Base-by-base conservation (phyloP, 2,113 vertebrate species). In the Pluvialis apricaria region DNA sequence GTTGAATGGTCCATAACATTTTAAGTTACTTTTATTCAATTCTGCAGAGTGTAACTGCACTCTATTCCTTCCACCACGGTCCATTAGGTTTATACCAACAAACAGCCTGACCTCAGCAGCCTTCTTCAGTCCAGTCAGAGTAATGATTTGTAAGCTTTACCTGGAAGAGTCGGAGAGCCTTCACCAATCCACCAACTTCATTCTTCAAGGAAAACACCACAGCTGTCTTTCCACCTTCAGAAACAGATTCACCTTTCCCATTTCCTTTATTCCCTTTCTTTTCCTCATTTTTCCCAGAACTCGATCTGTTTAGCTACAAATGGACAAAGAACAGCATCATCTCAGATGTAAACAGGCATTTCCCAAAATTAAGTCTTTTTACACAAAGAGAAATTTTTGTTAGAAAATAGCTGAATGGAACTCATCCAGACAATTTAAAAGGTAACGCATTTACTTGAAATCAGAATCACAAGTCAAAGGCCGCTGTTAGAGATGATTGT, bases 131-230 rank as follows among this genome's bases (percentile, higher is more conserved):
- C 36, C 55, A 40, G 77, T 21, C 81, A 90, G 55, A 4, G 1
- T 13, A 29, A 66, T 31, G 13, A 88, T 62, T 54, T 87, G 77
- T 78, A 45, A 76, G n/a, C 55, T 81, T 97, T 96, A 99, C 99
- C 99, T 99, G 99, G 91, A 99, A 99, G 31, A 99, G 97, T 34
- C 98, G 96, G 84, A 99, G 98, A 22, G 98, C 99, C 97, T 98
- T 99, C 64, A 99, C 98, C 96, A 99, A 90, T 91, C 99, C 99
- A 31, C 99, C 99, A 32, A 99, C 99, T 98, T 99, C 99, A 15
- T 99, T 99, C 98, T 99, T 99, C 97, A 99, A 94, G 60, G 99
- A 99, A 96, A 99, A 99, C 19, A 99, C 98, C 61, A 99, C 98
- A 0, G 99, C 99, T 1, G 98, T 99, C 97, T 98, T 99, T 96